Conservation (phyloP, 2,888 invertebrate genomes). For the Ganaspis brasiliensis region DNA sequence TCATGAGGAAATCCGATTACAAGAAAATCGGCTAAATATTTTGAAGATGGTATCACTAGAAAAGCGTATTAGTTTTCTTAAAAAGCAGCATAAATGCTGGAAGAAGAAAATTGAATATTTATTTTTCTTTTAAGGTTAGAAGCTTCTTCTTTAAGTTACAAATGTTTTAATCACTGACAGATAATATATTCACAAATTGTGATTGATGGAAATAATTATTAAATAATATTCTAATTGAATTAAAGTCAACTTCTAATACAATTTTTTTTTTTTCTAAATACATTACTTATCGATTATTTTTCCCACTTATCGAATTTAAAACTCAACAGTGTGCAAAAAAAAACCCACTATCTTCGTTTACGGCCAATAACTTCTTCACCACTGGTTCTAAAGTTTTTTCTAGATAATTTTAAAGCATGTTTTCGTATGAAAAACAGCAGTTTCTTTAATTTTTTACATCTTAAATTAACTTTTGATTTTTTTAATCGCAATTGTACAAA, state of each 20-base stretch:
- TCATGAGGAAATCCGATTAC: neutral
- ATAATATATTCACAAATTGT: too few species aligned
- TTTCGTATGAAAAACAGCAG: neutral
- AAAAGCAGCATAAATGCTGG: too few species aligned
- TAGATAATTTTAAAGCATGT: conserved; percentile 1
- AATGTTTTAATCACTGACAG: too few species aligned
- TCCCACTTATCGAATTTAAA: neutral
- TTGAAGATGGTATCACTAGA: too few species aligned
- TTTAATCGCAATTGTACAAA: too few species aligned
- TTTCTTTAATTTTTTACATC: neutral
- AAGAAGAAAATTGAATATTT: too few species aligned
- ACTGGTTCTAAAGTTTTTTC: neutral
- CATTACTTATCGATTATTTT: neutral
- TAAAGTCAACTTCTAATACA: too few species aligned
- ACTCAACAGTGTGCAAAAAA: conserved; percentile 3
- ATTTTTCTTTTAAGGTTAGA: too few species aligned
- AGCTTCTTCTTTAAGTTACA: too few species aligned
- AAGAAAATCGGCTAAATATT: neutral
- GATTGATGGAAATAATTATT: too few species aligned
- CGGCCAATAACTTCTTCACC: neutral
- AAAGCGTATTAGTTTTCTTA: too few species aligned
- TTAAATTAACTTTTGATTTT: neutral
- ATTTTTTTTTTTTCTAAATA: neutral
- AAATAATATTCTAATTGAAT: too few species aligned
- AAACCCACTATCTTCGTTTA: neutral